A percentile compares a stretch with the other conserved stretches of the same genome.
These are phyloP conservation scores for Montifringilla adamsi DNA, from an alignment of 2,113 vertebrate genomes.

Conservation along the genomic window DNA sequence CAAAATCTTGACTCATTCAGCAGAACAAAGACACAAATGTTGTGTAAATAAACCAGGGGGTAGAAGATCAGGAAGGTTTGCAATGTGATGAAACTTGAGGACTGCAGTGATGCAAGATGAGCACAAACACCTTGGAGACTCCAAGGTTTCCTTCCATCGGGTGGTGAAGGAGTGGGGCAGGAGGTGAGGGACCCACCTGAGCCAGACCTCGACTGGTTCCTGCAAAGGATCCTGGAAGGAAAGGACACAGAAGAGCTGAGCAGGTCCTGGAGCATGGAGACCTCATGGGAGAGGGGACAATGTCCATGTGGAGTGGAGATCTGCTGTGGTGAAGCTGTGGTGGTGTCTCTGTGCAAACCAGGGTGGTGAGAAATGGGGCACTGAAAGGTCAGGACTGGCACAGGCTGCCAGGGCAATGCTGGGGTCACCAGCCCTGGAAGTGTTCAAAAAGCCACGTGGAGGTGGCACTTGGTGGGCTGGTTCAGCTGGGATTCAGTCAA, in stretches of 20 bases:
- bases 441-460: too few species aligned
- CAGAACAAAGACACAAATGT: neutral
- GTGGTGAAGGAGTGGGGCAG: neutral
- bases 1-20: neutral
- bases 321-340: neutral
- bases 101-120: neutral
- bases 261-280: neutral
- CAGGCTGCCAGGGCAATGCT: neutral
- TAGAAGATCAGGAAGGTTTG: neutral
- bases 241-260: neutral
- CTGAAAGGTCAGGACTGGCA: neutral
- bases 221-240: neutral
- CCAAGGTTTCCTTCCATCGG: neutral
- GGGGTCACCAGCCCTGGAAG: neutral
- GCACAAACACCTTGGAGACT: neutral
- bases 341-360: neutral
- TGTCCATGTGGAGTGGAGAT: accelerated
- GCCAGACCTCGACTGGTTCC: neutral
- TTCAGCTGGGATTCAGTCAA: neutral
- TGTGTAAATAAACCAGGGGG: neutral
- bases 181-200: neutral
- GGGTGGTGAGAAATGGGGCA: neutral
- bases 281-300: neutral
- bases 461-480: too few species aligned
- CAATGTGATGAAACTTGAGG: neutral